These are phyloP conservation scores for Asobara japonica DNA, from an alignment of 1,140 invertebrate species.

Conservation along the genomic window DNA sequence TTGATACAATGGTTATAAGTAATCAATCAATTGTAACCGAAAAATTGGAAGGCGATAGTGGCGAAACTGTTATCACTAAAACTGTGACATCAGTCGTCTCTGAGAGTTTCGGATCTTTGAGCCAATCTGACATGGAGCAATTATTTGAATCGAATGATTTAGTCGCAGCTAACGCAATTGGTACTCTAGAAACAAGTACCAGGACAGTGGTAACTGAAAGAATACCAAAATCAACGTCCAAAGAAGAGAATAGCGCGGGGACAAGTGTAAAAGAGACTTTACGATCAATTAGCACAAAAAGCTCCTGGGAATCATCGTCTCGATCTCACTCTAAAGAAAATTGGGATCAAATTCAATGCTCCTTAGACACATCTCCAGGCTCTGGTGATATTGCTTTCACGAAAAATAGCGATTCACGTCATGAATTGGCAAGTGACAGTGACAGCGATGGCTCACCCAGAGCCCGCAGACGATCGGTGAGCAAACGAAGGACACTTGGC, in stretches of 20 bases:
- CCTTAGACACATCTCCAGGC: constrained; percentile 57
- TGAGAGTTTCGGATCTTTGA: constrained; percentile 34
- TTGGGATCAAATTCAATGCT: constrained; percentile 59
- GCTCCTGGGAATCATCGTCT: constrained; percentile 43
- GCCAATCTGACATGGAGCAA: constrained; percentile 39
- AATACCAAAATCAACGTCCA: constrained; percentile 27
- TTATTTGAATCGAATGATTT: constrained; percentile 21
- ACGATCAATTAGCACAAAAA: constrained; percentile 21
- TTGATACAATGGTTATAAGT: background rate
- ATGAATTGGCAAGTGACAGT: constrained; percentile 59
- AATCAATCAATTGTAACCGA: background rate
- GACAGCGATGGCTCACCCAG: constrained; percentile 58
- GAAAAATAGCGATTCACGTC: constrained; percentile 52
- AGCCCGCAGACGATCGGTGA: constrained; percentile 55
- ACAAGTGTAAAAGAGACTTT: constrained; percentile 34
- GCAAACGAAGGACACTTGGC: constrained; percentile 66
- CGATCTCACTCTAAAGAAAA: constrained; percentile 45
- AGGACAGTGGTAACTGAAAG: constrained; percentile 25
- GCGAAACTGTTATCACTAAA: constrained; percentile 16
- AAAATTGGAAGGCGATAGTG: background rate
- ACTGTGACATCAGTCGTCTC: constrained; percentile 31
- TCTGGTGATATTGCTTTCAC: constrained; percentile 57
- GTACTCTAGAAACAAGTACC: constrained; percentile 17
- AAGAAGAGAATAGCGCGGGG: constrained; percentile 24
- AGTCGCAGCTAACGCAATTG: constrained; percentile 25